phyloP scores from a whole-genome alignment of 2,888 invertebrate species.

The Ischnus inquisitorius region DNA sequence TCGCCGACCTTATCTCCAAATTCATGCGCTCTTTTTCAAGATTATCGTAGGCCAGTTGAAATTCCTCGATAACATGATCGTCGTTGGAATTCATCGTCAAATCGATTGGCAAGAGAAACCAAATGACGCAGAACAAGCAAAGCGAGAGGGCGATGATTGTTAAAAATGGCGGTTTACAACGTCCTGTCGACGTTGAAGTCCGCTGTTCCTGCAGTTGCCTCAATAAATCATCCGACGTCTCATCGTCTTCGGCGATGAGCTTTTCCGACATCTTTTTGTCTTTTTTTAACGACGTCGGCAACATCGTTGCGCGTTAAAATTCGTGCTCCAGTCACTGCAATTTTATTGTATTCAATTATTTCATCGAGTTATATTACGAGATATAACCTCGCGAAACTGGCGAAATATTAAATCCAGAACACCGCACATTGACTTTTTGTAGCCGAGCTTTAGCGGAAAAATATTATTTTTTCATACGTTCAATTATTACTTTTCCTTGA shows the following conservation, averaged over 20 bases:
- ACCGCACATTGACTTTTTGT: too few relatives aligned
- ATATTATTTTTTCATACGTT: too few relatives aligned
- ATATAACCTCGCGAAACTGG: background rate
- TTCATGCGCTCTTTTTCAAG: constrained; percentile 12
- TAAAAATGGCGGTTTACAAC: background rate
- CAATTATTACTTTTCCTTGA: too few relatives aligned
- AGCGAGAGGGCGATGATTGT: too few relatives aligned
- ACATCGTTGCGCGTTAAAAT: background rate
- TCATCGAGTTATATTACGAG: background rate
- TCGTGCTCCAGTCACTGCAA: background rate
- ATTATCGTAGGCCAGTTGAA: background rate
- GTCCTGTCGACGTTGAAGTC: too few relatives aligned
- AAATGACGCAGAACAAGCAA: background rate
- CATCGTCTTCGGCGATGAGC: background rate
- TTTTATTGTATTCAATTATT: background rate
- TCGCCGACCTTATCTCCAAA: constrained; percentile 12
- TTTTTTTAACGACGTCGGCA: background rate
- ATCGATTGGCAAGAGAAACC: background rate
- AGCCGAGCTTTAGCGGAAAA: too few relatives aligned
- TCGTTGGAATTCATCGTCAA: background rate
- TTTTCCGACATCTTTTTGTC: background rate
- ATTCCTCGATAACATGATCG: background rate
- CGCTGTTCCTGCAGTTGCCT: background rate
- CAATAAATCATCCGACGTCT: background rate
- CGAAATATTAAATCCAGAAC: background rate